phyloP scores from a whole-genome alignment of 2,113 vertebrate genomes.

The Colaptes auratus region DNA sequence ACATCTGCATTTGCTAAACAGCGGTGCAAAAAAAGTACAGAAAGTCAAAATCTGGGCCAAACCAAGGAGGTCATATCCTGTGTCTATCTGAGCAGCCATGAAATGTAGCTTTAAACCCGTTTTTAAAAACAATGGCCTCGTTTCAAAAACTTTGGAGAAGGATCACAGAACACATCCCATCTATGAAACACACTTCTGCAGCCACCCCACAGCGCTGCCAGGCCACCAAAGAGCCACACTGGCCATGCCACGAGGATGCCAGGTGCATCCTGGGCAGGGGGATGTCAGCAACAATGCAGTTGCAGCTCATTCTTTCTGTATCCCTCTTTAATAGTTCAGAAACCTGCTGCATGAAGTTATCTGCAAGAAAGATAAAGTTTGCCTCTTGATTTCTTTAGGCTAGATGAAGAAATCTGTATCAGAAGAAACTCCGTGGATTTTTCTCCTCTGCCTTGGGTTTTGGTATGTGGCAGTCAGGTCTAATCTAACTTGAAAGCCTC shows the following conservation, averaged over 20 bases:
- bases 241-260: background rate
- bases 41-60: conserved; percentile 41
- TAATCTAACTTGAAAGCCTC: background rate
- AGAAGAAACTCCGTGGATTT: background rate
- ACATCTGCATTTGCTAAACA: conserved; percentile 67
- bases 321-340: background rate
- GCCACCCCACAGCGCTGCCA: background rate
- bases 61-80: conserved; percentile 56
- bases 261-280: rapidly evolving
- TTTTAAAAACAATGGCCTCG: background rate
- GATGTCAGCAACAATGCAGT: background rate
- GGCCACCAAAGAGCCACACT: background rate
- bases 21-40: conserved; percentile 22
- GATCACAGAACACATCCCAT: background rate
- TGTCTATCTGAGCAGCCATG: conserved; percentile 13
- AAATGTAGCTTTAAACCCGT: background rate
- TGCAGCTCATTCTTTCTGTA: background rate
- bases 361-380: background rate
- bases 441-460: background rate
- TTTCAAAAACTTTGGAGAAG: background rate
- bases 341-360: background rate
- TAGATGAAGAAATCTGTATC: background rate
- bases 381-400: background rate
- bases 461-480: background rate
- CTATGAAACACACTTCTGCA: background rate